These are phyloP conservation scores for Morelia viridis DNA, from an alignment of 2,797 vertebrate species.

Conservation along the genomic window DNA sequence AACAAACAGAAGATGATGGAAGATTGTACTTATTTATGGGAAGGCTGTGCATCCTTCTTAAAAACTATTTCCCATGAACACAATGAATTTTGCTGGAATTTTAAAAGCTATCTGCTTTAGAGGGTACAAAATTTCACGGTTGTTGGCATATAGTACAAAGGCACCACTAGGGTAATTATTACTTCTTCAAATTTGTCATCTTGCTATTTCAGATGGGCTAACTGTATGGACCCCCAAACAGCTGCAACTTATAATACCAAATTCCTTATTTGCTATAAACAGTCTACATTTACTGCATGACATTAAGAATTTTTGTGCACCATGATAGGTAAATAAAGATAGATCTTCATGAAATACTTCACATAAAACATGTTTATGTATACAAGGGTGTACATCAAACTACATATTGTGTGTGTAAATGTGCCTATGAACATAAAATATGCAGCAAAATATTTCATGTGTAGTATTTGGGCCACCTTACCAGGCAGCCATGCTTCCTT, in stretches of 20 bases:
- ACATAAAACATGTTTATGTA: background rate
- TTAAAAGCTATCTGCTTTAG: background rate
- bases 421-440: background rate
- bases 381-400: background rate
- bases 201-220: background rate
- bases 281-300: background rate
- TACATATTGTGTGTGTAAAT: too few relatives aligned
- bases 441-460: background rate
- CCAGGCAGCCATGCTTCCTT: background rate
- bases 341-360: background rate
- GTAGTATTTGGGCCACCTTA: background rate
- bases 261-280: background rate
- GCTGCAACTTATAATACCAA: background rate
- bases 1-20: conserved; percentile 35
- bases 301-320: background rate
- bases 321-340: background rate
- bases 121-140: background rate
- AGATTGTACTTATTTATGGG: background rate
- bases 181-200: background rate
- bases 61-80: background rate
- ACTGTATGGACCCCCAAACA: background rate
- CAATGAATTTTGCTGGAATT: background rate
- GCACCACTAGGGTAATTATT: background rate
- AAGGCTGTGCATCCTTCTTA: background rate
- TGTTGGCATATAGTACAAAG: background rate